Evolutionary conservation across 35 echinoderm and acorn worm species (phyloP).

Genomic region (Amphiura filiformis): DNA sequence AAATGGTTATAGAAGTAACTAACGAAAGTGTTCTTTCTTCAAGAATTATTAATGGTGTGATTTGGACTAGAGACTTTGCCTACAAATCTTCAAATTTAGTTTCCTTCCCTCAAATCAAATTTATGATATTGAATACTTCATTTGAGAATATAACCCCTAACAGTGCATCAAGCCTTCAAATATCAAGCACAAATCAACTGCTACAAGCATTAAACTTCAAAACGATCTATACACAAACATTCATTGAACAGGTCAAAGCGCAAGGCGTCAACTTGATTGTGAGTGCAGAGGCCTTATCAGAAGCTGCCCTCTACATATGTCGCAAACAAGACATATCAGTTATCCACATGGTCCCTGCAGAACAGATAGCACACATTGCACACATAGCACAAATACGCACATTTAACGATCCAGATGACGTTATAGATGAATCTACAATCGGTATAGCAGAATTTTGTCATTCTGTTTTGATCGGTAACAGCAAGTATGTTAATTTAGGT

Average conservation of each 20-base stretch:
- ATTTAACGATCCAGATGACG: neutral
- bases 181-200: neutral
- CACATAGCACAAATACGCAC: conserved; percentile 9
- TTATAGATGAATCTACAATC: neutral
- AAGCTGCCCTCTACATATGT: neutral
- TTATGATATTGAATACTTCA: neutral
- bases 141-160: conserved; percentile 7
- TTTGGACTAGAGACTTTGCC: neutral
- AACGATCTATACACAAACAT: neutral
- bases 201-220: neutral
- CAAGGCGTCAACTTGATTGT: neutral
- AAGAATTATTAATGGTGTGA: neutral
- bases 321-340: neutral
- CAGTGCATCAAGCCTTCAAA: neutral
- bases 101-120: neutral
- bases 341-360: conserved; percentile 30
- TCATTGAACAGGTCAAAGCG: neutral
- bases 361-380: neutral
- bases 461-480: neutral
- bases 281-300: neutral
- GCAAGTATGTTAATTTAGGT: conserved; percentile 1
- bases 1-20: neutral
- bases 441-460: conserved; percentile 14
- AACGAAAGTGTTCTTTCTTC: neutral
- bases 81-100: neutral